Conservation (phyloP, 1,140 invertebrate species). For the Euschistus heros region DNA sequence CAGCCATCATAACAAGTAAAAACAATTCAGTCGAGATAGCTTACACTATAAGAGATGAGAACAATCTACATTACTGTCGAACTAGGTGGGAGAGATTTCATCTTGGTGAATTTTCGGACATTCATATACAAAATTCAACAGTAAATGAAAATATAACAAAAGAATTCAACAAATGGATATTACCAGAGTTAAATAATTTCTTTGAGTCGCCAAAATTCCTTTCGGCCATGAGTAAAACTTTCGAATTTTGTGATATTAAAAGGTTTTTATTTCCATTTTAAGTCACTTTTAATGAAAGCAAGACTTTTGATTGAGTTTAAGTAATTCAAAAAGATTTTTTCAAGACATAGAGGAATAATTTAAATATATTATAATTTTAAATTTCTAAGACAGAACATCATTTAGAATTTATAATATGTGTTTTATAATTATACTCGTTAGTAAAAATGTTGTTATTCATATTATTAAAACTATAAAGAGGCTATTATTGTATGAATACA, state of each 20-base stretch:
- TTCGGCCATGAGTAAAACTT: neutral
- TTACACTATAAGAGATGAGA: neutral
- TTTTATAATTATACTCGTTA: too few relatives aligned
- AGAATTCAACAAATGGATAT: neutral
- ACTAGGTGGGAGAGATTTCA: neutral
- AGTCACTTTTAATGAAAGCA: neutral
- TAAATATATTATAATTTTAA: too few relatives aligned
- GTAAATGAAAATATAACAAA: neutral
- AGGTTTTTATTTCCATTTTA: conserved; percentile 6
- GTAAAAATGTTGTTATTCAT: too few relatives aligned
- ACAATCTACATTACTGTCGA: neutral
- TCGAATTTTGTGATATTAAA: conserved; percentile 4
- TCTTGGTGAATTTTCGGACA: neutral
- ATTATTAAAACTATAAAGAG: too few relatives aligned
- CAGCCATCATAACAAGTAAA: neutral
- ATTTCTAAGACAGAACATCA: too few relatives aligned
- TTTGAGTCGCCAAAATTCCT: conserved; percentile 6
- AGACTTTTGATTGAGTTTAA: too few relatives aligned
- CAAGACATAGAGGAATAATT: too few relatives aligned
- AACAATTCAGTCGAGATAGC: conserved; percentile 2
- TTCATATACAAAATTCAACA: neutral
- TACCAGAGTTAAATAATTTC: neutral
- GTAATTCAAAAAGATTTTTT: too few relatives aligned
- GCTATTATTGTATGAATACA: too few relatives aligned
- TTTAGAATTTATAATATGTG: too few relatives aligned